phyloP scores from a whole-genome alignment of 2,888 invertebrate genomes.

The Zootermopsis nevadensis region DNA sequence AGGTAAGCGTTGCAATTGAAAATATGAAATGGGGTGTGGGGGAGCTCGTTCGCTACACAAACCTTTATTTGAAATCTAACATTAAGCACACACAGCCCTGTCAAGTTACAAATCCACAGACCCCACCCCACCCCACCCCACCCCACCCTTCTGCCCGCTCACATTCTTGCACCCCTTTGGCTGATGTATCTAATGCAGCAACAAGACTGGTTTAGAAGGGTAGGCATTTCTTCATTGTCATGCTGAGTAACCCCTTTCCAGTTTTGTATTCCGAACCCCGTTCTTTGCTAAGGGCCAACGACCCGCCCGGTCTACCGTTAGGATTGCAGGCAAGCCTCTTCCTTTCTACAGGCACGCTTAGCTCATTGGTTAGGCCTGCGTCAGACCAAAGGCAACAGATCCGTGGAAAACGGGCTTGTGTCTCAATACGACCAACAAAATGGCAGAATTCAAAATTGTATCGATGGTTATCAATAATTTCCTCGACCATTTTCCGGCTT shows the following conservation, averaged over 20 bases:
- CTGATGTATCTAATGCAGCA: constrained; percentile 23
- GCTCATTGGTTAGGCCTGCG: constrained; percentile 40
- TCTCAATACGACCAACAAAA: background rate
- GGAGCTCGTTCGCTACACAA: constrained; percentile 46
- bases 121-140: constrained; percentile 1
- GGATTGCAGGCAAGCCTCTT: background rate
- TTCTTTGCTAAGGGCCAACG: constrained; percentile 30
- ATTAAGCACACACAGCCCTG: constrained; percentile 43
- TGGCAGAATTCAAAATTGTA: background rate
- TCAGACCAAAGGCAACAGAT: constrained; percentile 36
- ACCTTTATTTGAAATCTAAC: constrained; percentile 50
- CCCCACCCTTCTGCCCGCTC: constrained; percentile 5
- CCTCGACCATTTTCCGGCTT: too few species aligned
- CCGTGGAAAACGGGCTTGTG: constrained; percentile 17
- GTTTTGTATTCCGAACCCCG: constrained; percentile 31
- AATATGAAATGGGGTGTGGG: background rate
- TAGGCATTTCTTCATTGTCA: constrained; percentile 33
- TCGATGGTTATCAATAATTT: too few species aligned
- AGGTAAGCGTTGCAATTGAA: constrained; percentile 29
- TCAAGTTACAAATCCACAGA: constrained; percentile 35
- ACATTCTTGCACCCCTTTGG: constrained; percentile 41
- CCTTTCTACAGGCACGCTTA: constrained; percentile 18
- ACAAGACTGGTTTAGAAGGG: constrained; percentile 23
- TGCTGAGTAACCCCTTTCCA: constrained; percentile 45
- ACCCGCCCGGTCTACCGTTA: constrained; percentile 21